Percentiles rank a stretch among this genome's conserved stretches.
Evolutionary conservation across 1,140 invertebrate species (phyloP).

Genomic region (Plutomurus gul): DNA sequence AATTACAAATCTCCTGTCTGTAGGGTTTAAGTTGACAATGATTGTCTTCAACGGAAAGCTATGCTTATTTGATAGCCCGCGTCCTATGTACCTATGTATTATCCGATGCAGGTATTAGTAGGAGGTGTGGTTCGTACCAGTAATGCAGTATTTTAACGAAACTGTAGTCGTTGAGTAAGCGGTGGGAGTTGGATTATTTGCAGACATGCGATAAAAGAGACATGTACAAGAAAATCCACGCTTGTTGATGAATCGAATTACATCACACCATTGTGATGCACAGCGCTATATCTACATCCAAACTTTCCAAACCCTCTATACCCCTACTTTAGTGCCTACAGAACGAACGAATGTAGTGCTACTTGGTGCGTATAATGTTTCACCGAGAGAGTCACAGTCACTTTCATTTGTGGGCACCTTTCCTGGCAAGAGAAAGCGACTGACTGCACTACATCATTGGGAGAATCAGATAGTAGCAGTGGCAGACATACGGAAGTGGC

Average conservation of each 20-base stretch:
- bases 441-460: too few species aligned
- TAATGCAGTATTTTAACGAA: too few species aligned
- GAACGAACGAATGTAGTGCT: not conserved
- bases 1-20: constrained; percentile 23
- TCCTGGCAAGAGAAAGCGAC: too few species aligned
- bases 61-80: too few species aligned
- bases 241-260: not conserved
- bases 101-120: not conserved
- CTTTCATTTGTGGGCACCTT: too few species aligned
- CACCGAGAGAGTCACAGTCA: too few species aligned
- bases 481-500: too few species aligned
- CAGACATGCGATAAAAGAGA: not conserved
- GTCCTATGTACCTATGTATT: too few species aligned
- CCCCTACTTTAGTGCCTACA: not conserved
- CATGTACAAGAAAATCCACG: not conserved
- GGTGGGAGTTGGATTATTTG: not conserved
- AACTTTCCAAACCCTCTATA: not conserved
- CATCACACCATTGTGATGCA: not conserved
- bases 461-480: not conserved
- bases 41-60: too few species aligned
- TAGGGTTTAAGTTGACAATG: constrained; percentile 16
- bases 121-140: not conserved
- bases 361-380: not conserved
- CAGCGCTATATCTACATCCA: not conserved
- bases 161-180: not conserved